Evolutionary conservation across 2,888 invertebrate genomes (phyloP), one percentile per base, ranked within the genome.

Genomic region (Drosophila infuscata): DNA sequence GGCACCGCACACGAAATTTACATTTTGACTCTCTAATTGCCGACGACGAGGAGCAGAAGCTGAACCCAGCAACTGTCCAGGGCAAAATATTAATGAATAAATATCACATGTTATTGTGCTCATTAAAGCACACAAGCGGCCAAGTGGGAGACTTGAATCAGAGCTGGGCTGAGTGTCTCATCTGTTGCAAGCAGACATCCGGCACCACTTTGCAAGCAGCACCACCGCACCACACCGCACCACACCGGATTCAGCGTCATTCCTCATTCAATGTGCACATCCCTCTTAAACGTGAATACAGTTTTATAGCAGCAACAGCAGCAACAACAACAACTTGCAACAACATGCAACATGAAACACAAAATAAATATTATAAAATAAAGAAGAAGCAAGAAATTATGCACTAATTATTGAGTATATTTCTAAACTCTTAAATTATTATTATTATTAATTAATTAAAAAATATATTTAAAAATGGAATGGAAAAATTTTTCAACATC

Each of bases 1-100:
- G 25, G 17, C 30, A 25, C 11, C 35, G 25, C 41, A 54, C 29
- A 36, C 29, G 38, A 41, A 15, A 83, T 86, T 83, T 88, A 78
- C 86, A 83, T 83, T 86, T 70, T 59, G 72, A 88, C 81, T 83
- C 86, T 88, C 71, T 82, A 80, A 79, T 79, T 78, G 76, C 79
- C 49, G 20, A 20, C 35, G 30, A 9, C 49, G 20, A 29, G 32
- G 30, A 9, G 29, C 49, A 46, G 9, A 12, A n/a, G 43, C 35
- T 4, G 25, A 25, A 25, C 25, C 25, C 30, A n/a, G 30, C 25
- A n/a, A 20, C 60, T 56, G 56, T 33, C 54, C 54, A 20, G 32
- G 56, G 70, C 53, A 36, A 56, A 33, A 32, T 70, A 81, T 83
- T 83, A 83, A 88, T 83, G 89, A 86, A 83, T 88, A 78, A 83